phyloP scores from a whole-genome alignment of 2,888 invertebrate genomes.

The Apodemia zela region DNA sequence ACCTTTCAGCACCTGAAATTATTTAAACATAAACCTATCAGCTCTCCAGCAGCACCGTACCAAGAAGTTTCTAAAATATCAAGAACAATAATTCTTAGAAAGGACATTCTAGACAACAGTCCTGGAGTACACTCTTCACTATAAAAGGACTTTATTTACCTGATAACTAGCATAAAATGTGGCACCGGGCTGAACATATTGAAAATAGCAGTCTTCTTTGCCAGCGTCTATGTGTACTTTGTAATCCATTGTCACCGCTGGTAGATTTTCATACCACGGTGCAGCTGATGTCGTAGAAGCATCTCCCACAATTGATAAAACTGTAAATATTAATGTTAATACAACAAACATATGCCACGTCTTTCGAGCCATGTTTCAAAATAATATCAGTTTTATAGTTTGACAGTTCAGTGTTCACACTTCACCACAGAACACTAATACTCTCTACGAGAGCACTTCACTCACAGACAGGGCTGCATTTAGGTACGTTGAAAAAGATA shows the following conservation, averaged over 20 bases:
- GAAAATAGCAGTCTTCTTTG: constrained; percentile 95
- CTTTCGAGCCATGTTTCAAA: constrained; percentile 65
- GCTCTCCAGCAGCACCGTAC: too few relatives aligned
- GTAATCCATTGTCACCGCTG: constrained; percentile 97
- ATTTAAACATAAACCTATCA: neutral
- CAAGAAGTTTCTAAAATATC: too few relatives aligned
- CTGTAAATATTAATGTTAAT: constrained; percentile 67
- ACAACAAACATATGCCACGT: constrained; percentile 77
- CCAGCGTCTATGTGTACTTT: constrained; percentile 97
- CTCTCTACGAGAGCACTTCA: too few relatives aligned
- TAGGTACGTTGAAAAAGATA: too few relatives aligned
- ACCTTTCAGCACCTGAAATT: constrained; percentile 89
- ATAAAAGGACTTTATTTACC: constrained; percentile 72
- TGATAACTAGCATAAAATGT: constrained; percentile 97
- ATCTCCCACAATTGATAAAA: constrained; percentile 73
- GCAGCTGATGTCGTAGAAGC: constrained; percentile 76
- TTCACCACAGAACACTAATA: too few relatives aligned
- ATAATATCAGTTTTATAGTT: neutral
- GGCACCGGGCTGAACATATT: constrained; percentile 94
- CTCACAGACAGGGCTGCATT: too few relatives aligned
- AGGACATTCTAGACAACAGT: neutral
- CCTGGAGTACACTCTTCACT: constrained; percentile 6
- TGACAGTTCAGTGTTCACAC: neutral
- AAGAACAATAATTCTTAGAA: neutral
- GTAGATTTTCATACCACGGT: constrained; percentile 92